Evolutionary conservation across 2,797 vertebrate genomes (phyloP).

Genomic region (Alauda arvensis): DNA sequence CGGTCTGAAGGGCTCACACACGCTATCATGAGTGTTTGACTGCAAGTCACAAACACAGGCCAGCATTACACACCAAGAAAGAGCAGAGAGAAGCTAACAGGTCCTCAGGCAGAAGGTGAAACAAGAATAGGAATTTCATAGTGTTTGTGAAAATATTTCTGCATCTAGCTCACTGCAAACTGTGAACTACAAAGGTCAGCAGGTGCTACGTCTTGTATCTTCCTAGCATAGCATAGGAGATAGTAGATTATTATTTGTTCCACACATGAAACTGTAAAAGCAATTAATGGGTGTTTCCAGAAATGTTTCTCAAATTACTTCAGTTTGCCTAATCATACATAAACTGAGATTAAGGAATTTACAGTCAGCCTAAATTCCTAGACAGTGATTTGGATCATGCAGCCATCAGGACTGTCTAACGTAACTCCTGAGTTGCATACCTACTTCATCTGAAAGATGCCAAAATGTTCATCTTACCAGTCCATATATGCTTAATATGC

Average conservation of each 20-base stretch:
- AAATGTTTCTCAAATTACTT: neutral
- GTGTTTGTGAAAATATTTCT: neutral
- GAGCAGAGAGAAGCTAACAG: neutral
- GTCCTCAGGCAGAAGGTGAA: neutral
- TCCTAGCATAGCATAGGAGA: neutral
- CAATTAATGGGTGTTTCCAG: neutral
- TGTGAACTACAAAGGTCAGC: neutral
- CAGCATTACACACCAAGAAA: neutral
- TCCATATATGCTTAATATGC: neutral
- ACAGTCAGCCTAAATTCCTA: neutral
- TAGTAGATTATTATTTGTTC: neutral
- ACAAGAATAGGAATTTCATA: neutral
- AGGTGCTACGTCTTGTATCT: neutral
- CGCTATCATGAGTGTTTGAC: slow-evolving; percentile 97
- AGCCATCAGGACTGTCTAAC: neutral
- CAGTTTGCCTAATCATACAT: neutral
- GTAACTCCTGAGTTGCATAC: neutral
- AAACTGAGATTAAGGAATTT: neutral
- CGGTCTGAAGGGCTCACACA: slow-evolving; percentile 96
- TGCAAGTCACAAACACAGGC: slow-evolving; percentile 59
- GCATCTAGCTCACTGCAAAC: neutral
- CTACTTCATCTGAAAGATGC: neutral
- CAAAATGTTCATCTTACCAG: neutral
- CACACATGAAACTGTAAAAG: neutral
- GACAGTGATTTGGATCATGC: neutral